Base-by-base conservation (phyloP, 2,797 vertebrate genomes). In the Thunnus albacares region DNA sequence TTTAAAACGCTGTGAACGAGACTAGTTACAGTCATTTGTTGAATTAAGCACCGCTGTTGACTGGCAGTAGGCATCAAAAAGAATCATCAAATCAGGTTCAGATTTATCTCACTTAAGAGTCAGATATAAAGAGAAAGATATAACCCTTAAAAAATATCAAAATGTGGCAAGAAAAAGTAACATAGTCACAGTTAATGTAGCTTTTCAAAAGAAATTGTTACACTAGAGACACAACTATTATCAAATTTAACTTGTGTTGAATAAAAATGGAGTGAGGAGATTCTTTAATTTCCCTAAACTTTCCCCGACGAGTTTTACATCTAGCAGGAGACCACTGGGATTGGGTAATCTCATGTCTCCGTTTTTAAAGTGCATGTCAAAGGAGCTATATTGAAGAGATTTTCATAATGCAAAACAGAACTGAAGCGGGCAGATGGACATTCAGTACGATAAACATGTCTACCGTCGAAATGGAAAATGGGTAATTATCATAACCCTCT, bases 391-490 rank as follows among this genome's bases (percentile, higher is more conserved):
- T 49, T 57, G 33, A 86, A 83, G 83, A 69, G 60, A 79, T 82
- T 84, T 84, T 63, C 70, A 76, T 82, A 89, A 88, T 82, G 69
- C 66, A 78, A 89, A 92, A 78, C 89, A 88, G 81, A 90, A 71
- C 72, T 79, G 81, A 87, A 86, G 82, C 24, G 57, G 63, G 60
- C 86, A 86, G 82, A 90, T 72, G 82, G 87, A 88, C 87, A 75
- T 73, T 84, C 26, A 45, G 58, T 52, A 84, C 7, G 59, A 91
- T 90, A 86, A 92, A 92, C 90, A 90, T 64, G 67, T 87, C 89
- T 81, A 64, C 82, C 77, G 84, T 80, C 24, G 43, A 84, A 85
- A 91, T 88, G 90, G 89, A 92, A 92, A 93, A 84, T 28, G 70
- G 71, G 70, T 78, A 77, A 90, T 93, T 87, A 91, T 82, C 79